phyloP scores from a whole-genome alignment of 1,140 invertebrate genomes.

The Drosophila sechellia region DNA sequence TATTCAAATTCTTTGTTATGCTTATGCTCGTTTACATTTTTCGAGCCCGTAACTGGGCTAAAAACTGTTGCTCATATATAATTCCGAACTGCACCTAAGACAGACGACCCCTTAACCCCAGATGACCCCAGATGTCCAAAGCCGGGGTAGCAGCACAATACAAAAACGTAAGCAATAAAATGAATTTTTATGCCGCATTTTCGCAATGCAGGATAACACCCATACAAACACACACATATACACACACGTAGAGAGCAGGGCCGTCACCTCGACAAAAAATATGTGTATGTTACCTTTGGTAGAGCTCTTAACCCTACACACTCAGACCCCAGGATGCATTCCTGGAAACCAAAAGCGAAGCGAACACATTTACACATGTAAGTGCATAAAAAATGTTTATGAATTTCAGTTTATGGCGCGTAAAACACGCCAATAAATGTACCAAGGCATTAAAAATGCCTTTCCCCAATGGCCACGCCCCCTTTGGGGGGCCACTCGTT shows the following conservation, averaged over 20 bases:
- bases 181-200: slow-evolving; percentile 81
- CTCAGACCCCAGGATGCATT: slow-evolving; percentile 29
- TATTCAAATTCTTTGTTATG: not conserved
- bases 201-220: slow-evolving; percentile 62
- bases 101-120: slow-evolving; percentile 1
- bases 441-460: slow-evolving; percentile 73
- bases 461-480: slow-evolving; percentile 27
- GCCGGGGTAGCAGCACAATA: slow-evolving; percentile 47
- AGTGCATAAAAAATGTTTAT: slow-evolving; percentile 83
- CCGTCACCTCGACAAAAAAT: slow-evolving; percentile 37
- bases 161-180: slow-evolving; percentile 72
- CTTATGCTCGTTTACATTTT: slow-evolving; percentile 4
- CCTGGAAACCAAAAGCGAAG: slow-evolving; percentile 34
- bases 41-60: slow-evolving; percentile 4
- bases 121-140: not conserved
- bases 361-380: slow-evolving; percentile 78
- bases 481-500: slow-evolving; percentile 9
- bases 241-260: not conserved
- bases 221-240: not conserved
- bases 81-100: slow-evolving; percentile 21
- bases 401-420: slow-evolving; percentile 83
- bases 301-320: slow-evolving; percentile 10
- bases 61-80: slow-evolving; percentile 25
- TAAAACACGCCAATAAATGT: slow-evolving; percentile 83
- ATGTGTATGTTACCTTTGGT: slow-evolving; percentile 62